Evolutionary conservation across 2,113 vertebrate genomes (phyloP).

Genomic region (Suricata suricatta): DNA sequence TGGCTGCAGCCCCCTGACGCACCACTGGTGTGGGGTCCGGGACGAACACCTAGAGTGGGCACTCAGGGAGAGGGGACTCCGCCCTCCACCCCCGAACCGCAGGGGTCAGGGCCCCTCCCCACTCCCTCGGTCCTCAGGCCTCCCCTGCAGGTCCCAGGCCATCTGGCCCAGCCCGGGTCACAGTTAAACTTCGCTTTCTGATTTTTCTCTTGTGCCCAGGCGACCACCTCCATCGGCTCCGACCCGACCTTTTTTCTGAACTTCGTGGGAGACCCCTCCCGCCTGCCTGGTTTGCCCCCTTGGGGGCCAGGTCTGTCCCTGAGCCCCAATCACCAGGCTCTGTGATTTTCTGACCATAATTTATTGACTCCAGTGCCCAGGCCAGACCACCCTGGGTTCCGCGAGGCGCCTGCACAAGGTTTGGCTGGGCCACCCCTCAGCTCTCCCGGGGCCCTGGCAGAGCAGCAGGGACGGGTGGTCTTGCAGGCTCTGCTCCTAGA

Average conservation of each 20-base stretch:
- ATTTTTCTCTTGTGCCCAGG: slow-evolving; percentile 79
- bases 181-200: slow-evolving; percentile 56
- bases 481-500: not conserved
- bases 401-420: not conserved
- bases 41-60: too few species aligned
- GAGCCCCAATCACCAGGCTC: slow-evolving; percentile 63
- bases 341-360: slow-evolving; percentile 70
- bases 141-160: not conserved
- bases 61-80: not conserved
- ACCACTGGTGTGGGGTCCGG: not conserved
- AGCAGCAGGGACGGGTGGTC: not conserved
- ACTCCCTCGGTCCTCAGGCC: not conserved
- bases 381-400: not conserved
- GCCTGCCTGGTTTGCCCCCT: slow-evolving; percentile 33
- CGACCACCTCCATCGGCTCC: slow-evolving; percentile 82
- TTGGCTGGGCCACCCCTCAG: not conserved
- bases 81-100: not conserved
- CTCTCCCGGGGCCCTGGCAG: not conserved
- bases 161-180: not conserved
- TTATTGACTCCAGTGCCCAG: slow-evolving; percentile 69
- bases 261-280: slow-evolving; percentile 66
- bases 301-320: slow-evolving; percentile 41
- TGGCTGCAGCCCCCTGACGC: too few species aligned
- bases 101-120: not conserved
- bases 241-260: slow-evolving; percentile 77